phyloP scores from a whole-genome alignment of 2,113 vertebrate species.

The Hemicordylus capensis region DNA sequence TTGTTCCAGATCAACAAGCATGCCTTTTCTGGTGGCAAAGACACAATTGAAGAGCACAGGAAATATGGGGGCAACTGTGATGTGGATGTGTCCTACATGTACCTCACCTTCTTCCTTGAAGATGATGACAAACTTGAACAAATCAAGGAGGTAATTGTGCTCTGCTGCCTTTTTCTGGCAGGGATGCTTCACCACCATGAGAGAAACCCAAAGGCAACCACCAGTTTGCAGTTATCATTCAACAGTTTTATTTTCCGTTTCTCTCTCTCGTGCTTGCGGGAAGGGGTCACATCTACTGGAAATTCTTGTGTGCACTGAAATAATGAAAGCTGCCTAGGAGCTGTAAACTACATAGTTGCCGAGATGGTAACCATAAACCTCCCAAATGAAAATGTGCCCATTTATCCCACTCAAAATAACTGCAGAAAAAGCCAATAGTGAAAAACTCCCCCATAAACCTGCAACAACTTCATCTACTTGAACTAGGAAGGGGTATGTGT shows the following conservation, averaged over 20 bases:
- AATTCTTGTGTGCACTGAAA: background rate
- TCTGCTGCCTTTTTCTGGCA: background rate
- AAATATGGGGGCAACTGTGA: constrained; percentile 91
- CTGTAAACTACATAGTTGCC: background rate
- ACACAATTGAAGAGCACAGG: constrained; percentile 94
- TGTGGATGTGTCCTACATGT: constrained; percentile 95
- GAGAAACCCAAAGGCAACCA: background rate
- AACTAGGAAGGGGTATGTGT: background rate
- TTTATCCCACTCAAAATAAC: background rate
- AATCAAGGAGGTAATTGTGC: constrained; percentile 85
- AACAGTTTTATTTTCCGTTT: background rate
- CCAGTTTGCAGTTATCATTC: too few relatives aligned
- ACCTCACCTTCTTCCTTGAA: constrained; percentile 96
- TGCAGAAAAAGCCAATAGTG: background rate
- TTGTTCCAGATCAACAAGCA: constrained; percentile 91
- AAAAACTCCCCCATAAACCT: background rate
- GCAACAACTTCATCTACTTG: background rate
- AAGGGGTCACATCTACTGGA: background rate
- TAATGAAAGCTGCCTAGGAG: background rate
- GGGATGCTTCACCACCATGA: background rate
- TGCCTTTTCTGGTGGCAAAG: constrained; percentile 94
- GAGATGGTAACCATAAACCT: background rate
- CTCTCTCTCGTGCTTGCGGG: background rate
- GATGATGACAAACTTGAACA: constrained; percentile 92
- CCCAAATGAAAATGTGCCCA: background rate